These are phyloP conservation scores for Phaethon lepturus DNA, from an alignment of 2,113 vertebrate genomes.

Conservation along the genomic window DNA sequence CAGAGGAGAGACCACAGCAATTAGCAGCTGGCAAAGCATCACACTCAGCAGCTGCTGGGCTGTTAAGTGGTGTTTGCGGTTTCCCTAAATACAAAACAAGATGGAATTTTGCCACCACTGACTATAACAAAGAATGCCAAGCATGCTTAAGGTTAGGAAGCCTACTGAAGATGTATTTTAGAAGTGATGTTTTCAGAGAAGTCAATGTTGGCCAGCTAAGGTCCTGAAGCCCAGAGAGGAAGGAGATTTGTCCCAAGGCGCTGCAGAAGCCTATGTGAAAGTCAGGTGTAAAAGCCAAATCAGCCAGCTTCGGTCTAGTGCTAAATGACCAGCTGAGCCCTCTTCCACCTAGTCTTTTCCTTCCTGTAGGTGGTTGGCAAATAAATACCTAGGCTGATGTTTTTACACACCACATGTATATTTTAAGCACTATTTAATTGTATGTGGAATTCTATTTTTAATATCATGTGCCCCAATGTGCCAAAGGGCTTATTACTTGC, in stretches of 20 bases:
- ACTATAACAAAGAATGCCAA: neutral
- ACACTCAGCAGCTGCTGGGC: neutral
- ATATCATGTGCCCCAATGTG: neutral
- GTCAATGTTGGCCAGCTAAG: neutral
- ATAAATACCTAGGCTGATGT: neutral
- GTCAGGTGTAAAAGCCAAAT: neutral
- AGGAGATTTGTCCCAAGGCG: neutral
- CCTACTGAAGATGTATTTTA: neutral
- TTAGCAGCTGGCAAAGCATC: conserved; percentile 19
- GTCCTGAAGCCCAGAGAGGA: neutral
- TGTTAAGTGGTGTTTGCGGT: conserved; percentile 21
- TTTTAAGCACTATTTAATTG: neutral
- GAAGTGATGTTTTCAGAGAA: neutral
- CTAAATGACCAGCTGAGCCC: neutral
- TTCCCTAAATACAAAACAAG: conserved; percentile 2
- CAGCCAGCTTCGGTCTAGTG: neutral
- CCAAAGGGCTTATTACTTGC: neutral
- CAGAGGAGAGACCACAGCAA: neutral
- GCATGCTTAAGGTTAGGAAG: neutral
- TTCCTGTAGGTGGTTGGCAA: neutral
- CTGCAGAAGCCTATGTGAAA: neutral
- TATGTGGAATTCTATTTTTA: neutral
- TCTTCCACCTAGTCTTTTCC: neutral
- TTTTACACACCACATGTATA: neutral
- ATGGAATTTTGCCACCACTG: neutral